phyloP scores from a whole-genome alignment of 2,888 invertebrate genomes.

The Apodemia mormo region DNA sequence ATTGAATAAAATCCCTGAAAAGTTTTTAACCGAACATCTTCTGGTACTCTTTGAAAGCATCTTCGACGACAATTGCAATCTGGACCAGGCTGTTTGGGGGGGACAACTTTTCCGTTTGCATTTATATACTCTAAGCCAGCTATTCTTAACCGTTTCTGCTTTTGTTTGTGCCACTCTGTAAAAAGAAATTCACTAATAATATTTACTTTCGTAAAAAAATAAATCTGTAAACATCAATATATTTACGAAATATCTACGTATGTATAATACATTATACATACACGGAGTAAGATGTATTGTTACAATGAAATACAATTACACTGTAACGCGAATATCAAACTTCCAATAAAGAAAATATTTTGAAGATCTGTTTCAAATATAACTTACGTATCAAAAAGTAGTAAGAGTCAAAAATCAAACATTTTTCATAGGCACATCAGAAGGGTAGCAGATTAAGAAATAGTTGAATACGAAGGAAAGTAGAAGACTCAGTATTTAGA shows the following conservation, averaged over 20 bases:
- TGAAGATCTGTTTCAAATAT: conserved; percentile 32
- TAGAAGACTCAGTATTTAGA: conserved; percentile 17
- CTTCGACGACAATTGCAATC: conserved; percentile 78
- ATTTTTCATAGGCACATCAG: conserved; percentile 26
- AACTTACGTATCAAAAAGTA: conserved; percentile 64
- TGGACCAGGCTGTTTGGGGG: conserved; percentile 77
- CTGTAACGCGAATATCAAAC: background rate
- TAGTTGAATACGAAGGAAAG: conserved; percentile 16
- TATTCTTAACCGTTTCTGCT: conserved; percentile 78
- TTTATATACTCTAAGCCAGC: conserved; percentile 80
- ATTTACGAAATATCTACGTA: background rate
- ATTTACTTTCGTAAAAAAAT: background rate
- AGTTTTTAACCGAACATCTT: conserved; percentile 73
- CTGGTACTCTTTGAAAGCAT: conserved; percentile 77
- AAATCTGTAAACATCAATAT: background rate
- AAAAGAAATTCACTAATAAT: conserved; percentile 30
- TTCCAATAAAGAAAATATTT: conserved; percentile 1
- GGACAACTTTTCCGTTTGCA: conserved; percentile 80
- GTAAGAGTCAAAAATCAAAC: conserved; percentile 67
- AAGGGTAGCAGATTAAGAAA: conserved; percentile 26
- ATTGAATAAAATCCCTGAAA: conserved; percentile 81
- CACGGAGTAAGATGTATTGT: background rate
- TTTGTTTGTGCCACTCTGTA: conserved; percentile 83
- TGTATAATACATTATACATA: background rate
- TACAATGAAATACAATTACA: background rate